Evolutionary conservation across 1,140 invertebrate genomes (phyloP), one percentile per base, ranked within the genome.

Genomic region (Mesaphorura yosii): DNA sequence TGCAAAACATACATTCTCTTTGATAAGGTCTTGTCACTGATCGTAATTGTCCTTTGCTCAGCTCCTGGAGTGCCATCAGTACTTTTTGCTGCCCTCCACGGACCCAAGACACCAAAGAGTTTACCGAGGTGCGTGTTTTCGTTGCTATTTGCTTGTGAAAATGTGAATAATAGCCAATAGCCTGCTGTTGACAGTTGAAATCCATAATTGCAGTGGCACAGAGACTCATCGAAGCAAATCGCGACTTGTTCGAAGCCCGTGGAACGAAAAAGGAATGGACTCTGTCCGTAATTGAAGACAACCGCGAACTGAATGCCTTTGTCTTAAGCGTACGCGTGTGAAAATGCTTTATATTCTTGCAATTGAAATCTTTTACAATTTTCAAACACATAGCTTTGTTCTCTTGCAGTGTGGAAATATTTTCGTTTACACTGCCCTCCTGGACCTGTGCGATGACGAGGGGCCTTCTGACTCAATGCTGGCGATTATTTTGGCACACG

Each of bases 401-500:
- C n/a, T n/a, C n/a, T n/a, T 19, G 23, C 59, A 77, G 76, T 71
- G 63, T 60, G 80, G 79, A 25, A 71, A 75, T 59, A 78, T 83
- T 27, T 78, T 81, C 67, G 71, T 82, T 0, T 78, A 74, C 57
- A 67, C 70, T 46, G 79, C 78, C 19, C 69, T 80, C 56, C 58
- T 83, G 15, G 62, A 77, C 1, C 54, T 77, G 19, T 71, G 73
- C 12, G 44, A 46, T 25, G 23, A 46, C 23, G 12, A 22, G 25
- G 44, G 44, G 31, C n/a, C n/a, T n/a, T n/a, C n/a, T n/a, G 27
- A 31, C 12, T 19, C 28, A 38, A 75, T 82, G 63, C 63, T 83
- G 2, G 78, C 71, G 22, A 66, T 75, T 44, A 67, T 82, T 46
- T 64, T 83, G 31, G 73, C 73, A 19, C 81, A 83, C 67, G 81